Evolutionary conservation across 2,113 vertebrate genomes (phyloP), one percentile per base, ranked within the genome.

Genomic region (Cyanoderma ruficeps): DNA sequence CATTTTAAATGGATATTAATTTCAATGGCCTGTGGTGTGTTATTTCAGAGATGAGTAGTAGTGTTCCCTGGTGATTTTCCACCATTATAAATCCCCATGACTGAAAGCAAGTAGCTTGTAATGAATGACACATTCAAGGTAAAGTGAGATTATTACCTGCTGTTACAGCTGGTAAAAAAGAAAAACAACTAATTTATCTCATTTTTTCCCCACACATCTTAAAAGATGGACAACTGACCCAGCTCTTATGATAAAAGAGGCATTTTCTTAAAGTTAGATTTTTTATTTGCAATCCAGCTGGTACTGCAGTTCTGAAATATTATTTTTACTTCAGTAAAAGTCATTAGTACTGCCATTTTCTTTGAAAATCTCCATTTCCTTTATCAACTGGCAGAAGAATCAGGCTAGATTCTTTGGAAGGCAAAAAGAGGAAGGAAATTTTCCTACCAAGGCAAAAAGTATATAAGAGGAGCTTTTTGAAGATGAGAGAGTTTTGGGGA

Each of bases 91-190:
- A 81, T 86, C 55, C n/a, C 65, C 75, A 44, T 64, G 86, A 93
- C 67, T 94, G 92, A 97, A 97, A 97, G 87, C 33, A 97, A 94
- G 81, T 93, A 87, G 86, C 90, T 96, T 94, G 89, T 87, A 92
- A 97, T 94, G 87, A 96, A 95, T 97, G 81, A 95, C 92, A 96
- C 53, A 85, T 96, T 96, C 92, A 95, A 97, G 89, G 79, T 93
- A 87, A 85, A 94, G 55, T 37, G 59, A 96, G 90, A 96, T 92
- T 83, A 33, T 71, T 97, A 91, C 90, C 72, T 90, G 63, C 57
- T 92, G 90, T 91, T 95, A 89, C 25, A 94, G 56, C 23, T 92
- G 56, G 61, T 89, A 90, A 96, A 95, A 91, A 92, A 78, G 28
- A 47, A 78, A 91, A 83, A 17, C 47, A 87, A 74, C 77, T 90